Evolutionary conservation across 2,888 invertebrate species (phyloP), one percentile per base, ranked within the genome.

Genomic region (Callimorpha dominula): DNA sequence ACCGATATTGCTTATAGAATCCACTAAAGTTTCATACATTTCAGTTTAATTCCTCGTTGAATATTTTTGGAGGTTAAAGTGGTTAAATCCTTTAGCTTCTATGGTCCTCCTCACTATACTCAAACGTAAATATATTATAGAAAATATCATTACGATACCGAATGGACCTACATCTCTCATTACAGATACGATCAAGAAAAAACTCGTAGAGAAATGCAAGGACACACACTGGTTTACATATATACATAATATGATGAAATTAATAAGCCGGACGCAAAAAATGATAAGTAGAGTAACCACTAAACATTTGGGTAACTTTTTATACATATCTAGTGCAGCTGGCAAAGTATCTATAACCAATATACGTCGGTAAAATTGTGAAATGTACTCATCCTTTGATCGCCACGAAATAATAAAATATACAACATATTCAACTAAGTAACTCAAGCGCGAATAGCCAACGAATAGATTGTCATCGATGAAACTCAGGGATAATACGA

Each of bases 11-110:
- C 31, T 31, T 31, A 31, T 31, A 31, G 31, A 31, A 31, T 31
- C 31, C 31, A 31, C 31, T 31, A 31, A 31, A 31, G 31, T 31
- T 31, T 65, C 65, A 70, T 65, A 70, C 70, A 70, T 70, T 65
- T 54, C 46, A 42, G 52, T 62, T 11, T 71, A 67, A 17, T 50
- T 31, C 4, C 31, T 50, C 5, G 42, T 8, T 71, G 71, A 62
- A 71, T 43, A 67, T n/a, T 50, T 63, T 43, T 50, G 40, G 0
- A 43, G 14, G 20, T 67, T 12, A 50, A 15, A 17, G 3, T 49
- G 7, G 8, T 52, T 15, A 9, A 71, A 12, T n/a, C 52, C 52
- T 17, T 67, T 12, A 31, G 17, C 63, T 52, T 43, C 50, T 20
- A 71, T 43, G 11, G 52, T 52, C 9, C 43, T 63, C 20, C 50